phyloP scores from a whole-genome alignment of 2,113 vertebrate genomes.

The Siniperca chuatsi region DNA sequence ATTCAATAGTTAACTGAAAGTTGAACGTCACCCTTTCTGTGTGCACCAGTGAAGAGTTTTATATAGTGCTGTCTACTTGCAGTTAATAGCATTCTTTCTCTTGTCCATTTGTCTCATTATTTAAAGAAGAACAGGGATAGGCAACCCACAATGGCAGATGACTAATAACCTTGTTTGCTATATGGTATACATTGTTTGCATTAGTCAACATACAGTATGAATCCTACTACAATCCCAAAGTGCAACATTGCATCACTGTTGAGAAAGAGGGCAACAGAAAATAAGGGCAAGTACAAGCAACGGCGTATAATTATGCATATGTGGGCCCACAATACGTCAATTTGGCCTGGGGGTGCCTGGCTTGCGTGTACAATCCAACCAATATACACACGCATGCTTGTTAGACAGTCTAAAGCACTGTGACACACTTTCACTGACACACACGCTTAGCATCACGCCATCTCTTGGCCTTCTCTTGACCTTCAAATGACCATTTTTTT shows the following conservation, averaged over 20 bases:
- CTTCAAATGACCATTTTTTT: constrained; percentile 40
- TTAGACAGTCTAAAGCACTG: constrained; percentile 35
- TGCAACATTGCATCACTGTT: constrained; percentile 20
- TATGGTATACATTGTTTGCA: neutral
- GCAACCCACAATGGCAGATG: neutral
- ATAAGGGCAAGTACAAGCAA: neutral
- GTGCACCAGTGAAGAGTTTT: neutral
- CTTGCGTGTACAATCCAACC: constrained; percentile 45
- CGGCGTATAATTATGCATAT: constrained; percentile 4
- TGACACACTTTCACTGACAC: constrained; percentile 66
- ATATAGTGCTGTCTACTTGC: neutral
- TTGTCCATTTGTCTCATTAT: constrained; percentile 2
- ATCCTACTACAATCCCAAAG: neutral
- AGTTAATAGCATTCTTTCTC: neutral
- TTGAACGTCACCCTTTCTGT: neutral
- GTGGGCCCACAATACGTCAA: constrained; percentile 7
- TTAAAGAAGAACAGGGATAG: neutral
- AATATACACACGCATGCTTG: constrained; percentile 39
- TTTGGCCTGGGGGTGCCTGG: constrained; percentile 31
- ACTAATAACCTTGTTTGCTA: neutral
- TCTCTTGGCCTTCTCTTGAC: too few relatives aligned
- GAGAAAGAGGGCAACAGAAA: constrained; percentile 7
- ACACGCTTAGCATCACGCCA: constrained; percentile 58
- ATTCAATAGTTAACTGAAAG: neutral
- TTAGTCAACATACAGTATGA: constrained; percentile 10